A percentile compares a stretch with the other conserved stretches of the same genome.
Evolutionary conservation across 1,140 invertebrate genomes (phyloP).

Genomic region (Trichonephila clavata): DNA sequence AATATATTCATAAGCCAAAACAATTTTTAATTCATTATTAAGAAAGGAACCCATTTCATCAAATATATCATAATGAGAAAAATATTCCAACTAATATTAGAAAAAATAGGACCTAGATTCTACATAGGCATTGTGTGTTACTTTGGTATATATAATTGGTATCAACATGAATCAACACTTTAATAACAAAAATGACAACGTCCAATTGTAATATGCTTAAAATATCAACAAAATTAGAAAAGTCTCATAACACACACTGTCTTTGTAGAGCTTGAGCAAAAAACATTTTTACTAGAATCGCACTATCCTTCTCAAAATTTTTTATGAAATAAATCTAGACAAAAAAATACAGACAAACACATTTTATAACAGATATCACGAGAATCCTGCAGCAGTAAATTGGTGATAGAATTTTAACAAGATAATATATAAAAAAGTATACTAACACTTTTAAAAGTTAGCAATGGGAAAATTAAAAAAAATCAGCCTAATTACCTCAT

Average conservation of each 20-base stretch:
- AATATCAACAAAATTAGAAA: not conserved
- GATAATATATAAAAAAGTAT: constrained; percentile 72
- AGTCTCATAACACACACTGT: constrained; percentile 48
- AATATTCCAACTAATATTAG: constrained; percentile 27
- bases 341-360: constrained; percentile 59
- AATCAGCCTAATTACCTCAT: constrained; percentile 64
- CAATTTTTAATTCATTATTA: not conserved
- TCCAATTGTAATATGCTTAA: not conserved
- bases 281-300: constrained; percentile 55
- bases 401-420: constrained; percentile 61
- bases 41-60: constrained; percentile 42
- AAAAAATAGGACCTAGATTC: constrained; percentile 65
- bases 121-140: constrained; percentile 65
- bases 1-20: constrained; percentile 11
- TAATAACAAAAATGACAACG: not conserved
- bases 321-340: not conserved
- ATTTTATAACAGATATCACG: constrained; percentile 66
- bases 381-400: constrained; percentile 39
- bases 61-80: not conserved
- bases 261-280: constrained; percentile 72
- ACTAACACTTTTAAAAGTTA: constrained; percentile 65
- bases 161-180: not conserved
- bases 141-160: too few species aligned
- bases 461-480: constrained; percentile 51
- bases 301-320: constrained; percentile 43